Evolutionary conservation across 2,797 vertebrate species (phyloP).

Genomic region (Lepus townsendii): DNA sequence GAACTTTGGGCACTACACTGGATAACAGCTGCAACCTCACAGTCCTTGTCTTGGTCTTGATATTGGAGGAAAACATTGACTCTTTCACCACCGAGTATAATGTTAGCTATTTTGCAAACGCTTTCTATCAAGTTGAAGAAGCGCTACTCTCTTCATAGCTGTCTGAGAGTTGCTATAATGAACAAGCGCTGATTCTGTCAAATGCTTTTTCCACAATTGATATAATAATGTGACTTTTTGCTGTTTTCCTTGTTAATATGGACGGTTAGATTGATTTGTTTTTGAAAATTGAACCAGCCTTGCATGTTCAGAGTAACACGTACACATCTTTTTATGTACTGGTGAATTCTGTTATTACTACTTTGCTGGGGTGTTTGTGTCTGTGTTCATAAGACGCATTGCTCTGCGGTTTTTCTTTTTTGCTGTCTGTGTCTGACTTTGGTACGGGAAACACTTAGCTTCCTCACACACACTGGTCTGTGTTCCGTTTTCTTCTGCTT

Average conservation of each 20-base stretch:
- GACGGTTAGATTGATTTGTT: not conserved
- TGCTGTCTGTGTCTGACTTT: not conserved
- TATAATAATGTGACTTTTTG: not conserved
- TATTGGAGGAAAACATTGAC: not conserved
- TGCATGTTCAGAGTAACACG: not conserved
- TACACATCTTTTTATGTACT: not conserved
- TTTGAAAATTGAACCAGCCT: not conserved
- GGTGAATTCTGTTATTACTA: not conserved
- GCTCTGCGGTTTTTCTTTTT: not conserved
- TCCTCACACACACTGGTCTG: not conserved
- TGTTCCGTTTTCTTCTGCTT: not conserved
- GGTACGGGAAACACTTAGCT: not conserved
- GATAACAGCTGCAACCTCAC: not conserved
- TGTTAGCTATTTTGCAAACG: not conserved
- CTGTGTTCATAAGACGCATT: not conserved
- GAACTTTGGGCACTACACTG: not conserved
- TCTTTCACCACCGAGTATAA: not conserved
- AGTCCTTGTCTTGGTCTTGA: not conserved
- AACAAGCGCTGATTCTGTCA: conserved; percentile 23
- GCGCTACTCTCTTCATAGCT: not conserved
- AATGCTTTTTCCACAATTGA: not conserved
- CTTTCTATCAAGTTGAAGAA: not conserved
- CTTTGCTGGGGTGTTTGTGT: not conserved
- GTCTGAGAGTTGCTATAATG: not conserved
- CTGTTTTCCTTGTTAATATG: not conserved